Evolutionary conservation across 1,140 invertebrate genomes (phyloP), one percentile per base, ranked within the genome.

Genomic region (Stratiolaelaps scimitus): DNA sequence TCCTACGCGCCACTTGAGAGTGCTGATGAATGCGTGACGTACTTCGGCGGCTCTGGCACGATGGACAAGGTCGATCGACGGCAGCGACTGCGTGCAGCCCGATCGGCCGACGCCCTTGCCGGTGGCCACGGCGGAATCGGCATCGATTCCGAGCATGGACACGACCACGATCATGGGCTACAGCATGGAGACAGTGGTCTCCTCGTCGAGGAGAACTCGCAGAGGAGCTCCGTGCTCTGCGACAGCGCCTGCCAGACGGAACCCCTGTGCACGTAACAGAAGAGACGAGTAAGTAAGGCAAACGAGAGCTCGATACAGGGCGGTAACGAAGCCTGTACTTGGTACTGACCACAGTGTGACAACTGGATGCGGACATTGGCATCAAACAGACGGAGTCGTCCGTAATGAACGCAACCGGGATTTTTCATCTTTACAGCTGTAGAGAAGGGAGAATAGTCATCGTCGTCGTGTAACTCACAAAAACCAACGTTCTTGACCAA

Each of bases 211-310:
- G 53, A 60, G 23, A 60, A 60, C 53, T 60, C 53, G 17, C 53
- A 60, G 20, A 60, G 53, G 53, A 60, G 53, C 53, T 60, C 53
- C 53, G 53, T 60, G 53, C 53, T 60, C 53, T 60, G 53, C 23
- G 53, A 60, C 53, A 60, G 53, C 53, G 53, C 53, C 53, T 60
- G 53, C 20, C 53, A 60, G 34, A 60, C 53, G 1, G 53, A 60
- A 60, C 53, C 53, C 23, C 34, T 60, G 53, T 60, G 53, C 53
- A 60, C 53, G 53, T 60, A 23, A 26, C 26, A 60, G 10, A 40
- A n/a, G n/a, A n/a, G n/a, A n/a, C n/a, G 34, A 4, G 34, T 10
- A 40, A 40, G 34, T 40, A 10, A 40, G 10, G 10, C 34, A 40
- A 40, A 40, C n/a, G 34, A 40, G 34, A 4, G 34, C 10, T 4